These are phyloP conservation scores for Phycodurus eques DNA, from an alignment of 2,113 vertebrate species.

Conservation along the genomic window DNA sequence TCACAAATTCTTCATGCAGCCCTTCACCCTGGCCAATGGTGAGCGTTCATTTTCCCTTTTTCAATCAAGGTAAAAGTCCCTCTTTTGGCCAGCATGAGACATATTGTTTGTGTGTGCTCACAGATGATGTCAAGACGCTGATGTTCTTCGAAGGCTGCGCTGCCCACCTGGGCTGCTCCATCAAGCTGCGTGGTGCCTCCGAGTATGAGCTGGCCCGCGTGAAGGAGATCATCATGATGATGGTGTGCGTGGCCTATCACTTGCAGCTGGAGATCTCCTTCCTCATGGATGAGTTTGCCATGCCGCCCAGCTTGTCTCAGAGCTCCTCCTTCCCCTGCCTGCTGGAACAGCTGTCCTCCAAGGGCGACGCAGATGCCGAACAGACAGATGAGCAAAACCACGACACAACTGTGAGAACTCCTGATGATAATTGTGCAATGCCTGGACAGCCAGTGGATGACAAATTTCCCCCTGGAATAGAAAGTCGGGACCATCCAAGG, in stretches of 20 bases:
- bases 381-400: conserved; percentile 24
- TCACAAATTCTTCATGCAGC: conserved; percentile 95
- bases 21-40: conserved; percentile 89
- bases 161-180: conserved; percentile 90
- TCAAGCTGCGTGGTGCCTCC: conserved; percentile 90
- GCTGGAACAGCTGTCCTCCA: conserved; percentile 70
- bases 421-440: conserved; percentile 50
- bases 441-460: conserved; percentile 67
- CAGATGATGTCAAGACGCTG: conserved; percentile 88
- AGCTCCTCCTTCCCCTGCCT: conserved; percentile 84
- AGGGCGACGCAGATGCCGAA: conserved; percentile 38
- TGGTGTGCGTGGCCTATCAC: conserved; percentile 97
- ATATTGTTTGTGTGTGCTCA: not conserved
- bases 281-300: conserved; percentile 98
- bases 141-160: conserved; percentile 98
- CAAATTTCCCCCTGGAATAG: conserved; percentile 43
- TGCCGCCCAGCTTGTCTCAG: conserved; percentile 86
- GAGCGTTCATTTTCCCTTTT: conserved; percentile 46
- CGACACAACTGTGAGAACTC: conserved; percentile 28
- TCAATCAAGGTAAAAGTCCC: not conserved
- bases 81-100: not conserved
- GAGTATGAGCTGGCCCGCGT: conserved; percentile 93
- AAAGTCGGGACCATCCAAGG: conserved; percentile 23
- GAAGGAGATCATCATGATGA: conserved; percentile 94
- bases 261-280: conserved; percentile 98